Conservation (phyloP, 2,888 invertebrate species). For the Drosophila antonietae region DNA sequence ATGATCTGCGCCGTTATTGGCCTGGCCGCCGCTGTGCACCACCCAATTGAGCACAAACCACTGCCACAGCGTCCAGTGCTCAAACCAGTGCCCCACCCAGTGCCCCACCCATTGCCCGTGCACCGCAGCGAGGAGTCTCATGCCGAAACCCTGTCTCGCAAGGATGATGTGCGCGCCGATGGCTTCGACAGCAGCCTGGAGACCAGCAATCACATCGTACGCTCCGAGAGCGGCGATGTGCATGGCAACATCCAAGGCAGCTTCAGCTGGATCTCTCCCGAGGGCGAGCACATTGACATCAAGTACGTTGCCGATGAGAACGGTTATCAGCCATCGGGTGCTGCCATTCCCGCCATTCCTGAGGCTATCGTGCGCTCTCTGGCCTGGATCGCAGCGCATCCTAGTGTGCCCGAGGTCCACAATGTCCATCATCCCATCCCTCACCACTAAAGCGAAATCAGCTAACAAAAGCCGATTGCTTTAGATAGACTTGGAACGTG, state of each 20-base stretch:
- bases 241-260: slow-evolving; percentile 76
- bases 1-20: slow-evolving; percentile 65
- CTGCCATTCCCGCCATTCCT: slow-evolving; percentile 31
- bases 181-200: slow-evolving; percentile 73
- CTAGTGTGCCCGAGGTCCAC: slow-evolving; percentile 18
- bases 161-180: slow-evolving; percentile 69
- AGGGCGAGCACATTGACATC: slow-evolving; percentile 73
- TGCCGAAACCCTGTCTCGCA: slow-evolving; percentile 34
- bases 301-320: slow-evolving; percentile 78
- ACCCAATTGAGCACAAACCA: slow-evolving; percentile 21
- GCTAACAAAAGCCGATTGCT: neutral
- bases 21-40: slow-evolving; percentile 52
- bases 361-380: slow-evolving; percentile 31
- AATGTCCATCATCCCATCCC: slow-evolving; percentile 24
- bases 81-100: slow-evolving; percentile 40
- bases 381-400: slow-evolving; percentile 31
- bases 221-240: slow-evolving; percentile 70
- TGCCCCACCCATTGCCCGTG: slow-evolving; percentile 23
- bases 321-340: slow-evolving; percentile 72
- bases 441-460: slow-evolving; percentile 33
- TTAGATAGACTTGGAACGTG: slow-evolving; percentile 32
- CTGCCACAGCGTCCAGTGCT: slow-evolving; percentile 29
- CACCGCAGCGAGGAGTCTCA: slow-evolving; percentile 36
- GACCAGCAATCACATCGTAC: slow-evolving; percentile 69
- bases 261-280: slow-evolving; percentile 76